Base-by-base conservation (phyloP, 2,113 vertebrate genomes). In the Aldabrachelys gigantea region DNA sequence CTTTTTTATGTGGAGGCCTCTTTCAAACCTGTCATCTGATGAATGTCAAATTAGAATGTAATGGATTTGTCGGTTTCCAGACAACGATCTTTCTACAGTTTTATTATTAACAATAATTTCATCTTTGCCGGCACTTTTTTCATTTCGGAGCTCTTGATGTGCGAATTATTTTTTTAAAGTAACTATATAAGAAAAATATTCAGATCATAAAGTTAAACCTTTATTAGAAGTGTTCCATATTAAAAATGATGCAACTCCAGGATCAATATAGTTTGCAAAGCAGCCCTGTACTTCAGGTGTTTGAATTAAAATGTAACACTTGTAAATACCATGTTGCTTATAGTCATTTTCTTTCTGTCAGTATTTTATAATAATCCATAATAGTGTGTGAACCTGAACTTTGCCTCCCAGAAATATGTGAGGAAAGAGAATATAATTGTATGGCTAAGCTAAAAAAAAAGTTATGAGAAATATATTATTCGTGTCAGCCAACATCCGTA, bases 11-110 rank as follows among this genome's bases (percentile, higher is more conserved):
- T 84, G 41, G 83, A 86, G 91, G 72, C 95, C 93, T 93, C 69
- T 53, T 87, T 92, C 57, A 47, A 41, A 89, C 89, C 85, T 89
- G 83, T 91, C 57, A 62, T n/a, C 59, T 69, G 85, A 90, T 91
- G 79, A 75, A 75, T 94, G 93, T 82, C 88, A 91, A 94, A 86
- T 86, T 47, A 84, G 92, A 54, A 76, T 90, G 89, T 79, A 83
- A 84, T 89, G 56, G 89, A 44, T 56, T 88, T 41, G 76, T 19
- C 75, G 52, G 78, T 92, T 91, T 80, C 91, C 22, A 85, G 90
- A 31, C 93, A 97, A 62, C n/a, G 92, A 44, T 96, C 82, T 93
- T 93, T 94, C 90, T 80, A 79, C 86, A 90, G 92, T 83, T 93
- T 94, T 54, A 24, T 94, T 93, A 93, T 94, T 96, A 94, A 94